Evolutionary conservation across 2,113 vertebrate genomes (phyloP).

Genomic region (Herpetotheres cachinnans): DNA sequence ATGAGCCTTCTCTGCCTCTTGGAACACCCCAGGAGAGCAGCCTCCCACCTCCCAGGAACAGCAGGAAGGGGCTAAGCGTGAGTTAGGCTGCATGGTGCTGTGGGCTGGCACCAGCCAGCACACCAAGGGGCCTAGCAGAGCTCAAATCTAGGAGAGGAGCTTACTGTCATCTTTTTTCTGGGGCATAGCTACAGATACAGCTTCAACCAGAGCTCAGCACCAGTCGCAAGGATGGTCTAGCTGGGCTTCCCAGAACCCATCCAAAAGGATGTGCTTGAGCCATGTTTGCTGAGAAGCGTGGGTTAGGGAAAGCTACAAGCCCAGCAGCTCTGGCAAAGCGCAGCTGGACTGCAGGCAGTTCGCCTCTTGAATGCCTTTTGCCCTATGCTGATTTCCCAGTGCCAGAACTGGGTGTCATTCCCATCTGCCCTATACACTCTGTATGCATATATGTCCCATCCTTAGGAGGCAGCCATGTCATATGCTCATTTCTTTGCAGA

Average conservation of each 20-base stretch:
- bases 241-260: neutral
- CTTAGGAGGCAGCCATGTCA: neutral
- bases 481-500: neutral
- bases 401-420: neutral
- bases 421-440: neutral
- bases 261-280: neutral
- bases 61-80: neutral
- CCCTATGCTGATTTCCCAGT: neutral
- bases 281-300: neutral
- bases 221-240: neutral
- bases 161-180: accelerated
- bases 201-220: neutral
- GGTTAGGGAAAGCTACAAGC: neutral
- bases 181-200: neutral
- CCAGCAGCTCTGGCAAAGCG: neutral
- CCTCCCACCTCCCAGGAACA: neutral
- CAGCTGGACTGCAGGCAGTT: neutral
- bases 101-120: neutral
- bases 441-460: neutral
- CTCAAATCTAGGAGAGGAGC: neutral
- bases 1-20: neutral
- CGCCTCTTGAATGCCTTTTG: neutral
- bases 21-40: neutral
- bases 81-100: neutral
- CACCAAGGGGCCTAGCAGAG: neutral